Conservation (phyloP, 2,888 invertebrate genomes). For the Nebria salina region DNA sequence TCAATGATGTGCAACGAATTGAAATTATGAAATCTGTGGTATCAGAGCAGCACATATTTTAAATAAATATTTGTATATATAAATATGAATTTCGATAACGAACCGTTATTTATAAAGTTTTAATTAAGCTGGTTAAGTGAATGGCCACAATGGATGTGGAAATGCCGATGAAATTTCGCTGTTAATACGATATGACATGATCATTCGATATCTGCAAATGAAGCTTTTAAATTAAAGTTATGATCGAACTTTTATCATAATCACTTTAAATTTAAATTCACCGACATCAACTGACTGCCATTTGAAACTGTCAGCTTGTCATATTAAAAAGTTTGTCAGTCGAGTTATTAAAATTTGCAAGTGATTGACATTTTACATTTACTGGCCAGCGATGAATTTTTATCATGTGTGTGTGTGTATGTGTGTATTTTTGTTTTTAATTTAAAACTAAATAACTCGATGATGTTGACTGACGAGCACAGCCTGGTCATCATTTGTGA, state of each 20-base stretch:
- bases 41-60: background rate
- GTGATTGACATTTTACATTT: slow-evolving; percentile 35
- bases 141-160: slow-evolving; percentile 6
- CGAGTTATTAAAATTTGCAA: slow-evolving; percentile 42
- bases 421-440: slow-evolving; percentile 22
- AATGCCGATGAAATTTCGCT: slow-evolving; percentile 6
- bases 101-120: slow-evolving; percentile 11
- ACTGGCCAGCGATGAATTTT: slow-evolving; percentile 18
- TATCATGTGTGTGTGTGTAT: background rate
- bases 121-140: slow-evolving; percentile 18
- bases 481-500: slow-evolving; percentile 5
- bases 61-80: background rate
- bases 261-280: slow-evolving; percentile 37
- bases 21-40: slow-evolving; percentile 11
- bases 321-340: slow-evolving; percentile 39
- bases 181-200: slow-evolving; percentile 35
- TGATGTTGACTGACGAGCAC: slow-evolving; percentile 22
- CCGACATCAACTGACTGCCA: slow-evolving; percentile 17
- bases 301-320: slow-evolving; percentile 37
- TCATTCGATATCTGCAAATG: slow-evolving; percentile 45
- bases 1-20: background rate
- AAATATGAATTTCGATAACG: slow-evolving; percentile 1
- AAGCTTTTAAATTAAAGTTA: slow-evolving; percentile 45
- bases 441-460: slow-evolving; percentile 34
- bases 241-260: slow-evolving; percentile 45